Evolutionary conservation across 2,113 vertebrate genomes (phyloP).

Genomic region (Jacana jacana): DNA sequence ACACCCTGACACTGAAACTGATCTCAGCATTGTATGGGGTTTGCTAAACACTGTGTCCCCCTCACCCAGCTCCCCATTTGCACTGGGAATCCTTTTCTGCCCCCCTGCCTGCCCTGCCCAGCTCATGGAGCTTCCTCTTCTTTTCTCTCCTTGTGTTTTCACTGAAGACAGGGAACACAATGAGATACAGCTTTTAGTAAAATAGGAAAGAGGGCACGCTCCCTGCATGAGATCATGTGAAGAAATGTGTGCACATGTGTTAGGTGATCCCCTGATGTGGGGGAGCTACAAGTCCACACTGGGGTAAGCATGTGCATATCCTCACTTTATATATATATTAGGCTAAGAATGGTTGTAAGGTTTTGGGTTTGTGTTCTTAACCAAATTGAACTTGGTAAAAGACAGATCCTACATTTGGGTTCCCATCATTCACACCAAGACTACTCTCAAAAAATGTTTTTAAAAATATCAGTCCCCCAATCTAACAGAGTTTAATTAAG

Average conservation of each 20-base stretch:
- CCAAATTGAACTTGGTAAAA: not conserved
- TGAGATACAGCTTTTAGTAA: not conserved
- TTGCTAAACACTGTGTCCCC: not conserved
- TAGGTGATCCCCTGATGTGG: not conserved
- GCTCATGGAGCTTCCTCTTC: not conserved
- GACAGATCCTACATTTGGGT: not conserved
- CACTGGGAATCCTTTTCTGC: not conserved
- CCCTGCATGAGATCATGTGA: not conserved
- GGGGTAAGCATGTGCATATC: not conserved
- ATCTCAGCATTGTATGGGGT: accelerated
- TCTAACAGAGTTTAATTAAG: not conserved
- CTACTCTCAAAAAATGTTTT: not conserved
- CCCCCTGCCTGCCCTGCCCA: not conserved
- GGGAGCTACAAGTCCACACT: accelerated
- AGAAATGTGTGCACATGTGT: not conserved
- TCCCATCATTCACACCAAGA: not conserved
- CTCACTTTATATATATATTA: not conserved
- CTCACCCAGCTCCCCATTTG: accelerated
- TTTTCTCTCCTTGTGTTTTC: not conserved
- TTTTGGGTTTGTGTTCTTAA: not conserved
- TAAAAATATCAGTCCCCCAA: not conserved
- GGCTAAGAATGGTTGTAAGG: not conserved
- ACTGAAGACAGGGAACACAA: not conserved
- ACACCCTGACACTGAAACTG: not conserved
- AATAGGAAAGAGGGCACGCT: accelerated